Evolutionary conservation across 1,140 invertebrate genomes (phyloP).

Genomic region (Eurosta solidaginis): DNA sequence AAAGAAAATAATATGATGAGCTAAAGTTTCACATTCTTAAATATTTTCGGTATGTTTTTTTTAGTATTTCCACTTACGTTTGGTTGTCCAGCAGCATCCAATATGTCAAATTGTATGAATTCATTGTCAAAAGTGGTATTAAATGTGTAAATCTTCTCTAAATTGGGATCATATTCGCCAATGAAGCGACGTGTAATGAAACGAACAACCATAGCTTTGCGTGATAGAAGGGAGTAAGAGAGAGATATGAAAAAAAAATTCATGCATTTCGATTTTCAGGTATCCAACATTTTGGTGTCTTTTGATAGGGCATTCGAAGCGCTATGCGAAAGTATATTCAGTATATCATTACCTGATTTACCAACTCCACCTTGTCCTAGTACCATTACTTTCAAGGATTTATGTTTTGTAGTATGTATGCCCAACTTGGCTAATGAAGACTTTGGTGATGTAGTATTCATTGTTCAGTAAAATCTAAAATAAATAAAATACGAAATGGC

Average conservation of each 20-base stretch:
- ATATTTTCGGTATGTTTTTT: slow-evolving; percentile 36
- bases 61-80: too few relatives aligned
- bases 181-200: slow-evolving; percentile 82
- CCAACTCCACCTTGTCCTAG: slow-evolving; percentile 78
- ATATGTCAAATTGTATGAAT: slow-evolving; percentile 75
- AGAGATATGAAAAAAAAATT: background rate
- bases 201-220: slow-evolving; percentile 76
- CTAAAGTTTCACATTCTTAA: background rate
- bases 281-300: background rate
- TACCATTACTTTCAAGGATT: slow-evolving; percentile 74
- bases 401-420: slow-evolving; percentile 64
- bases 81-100: slow-evolving; percentile 78
- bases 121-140: slow-evolving; percentile 78
- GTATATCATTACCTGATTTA: slow-evolving; percentile 70
- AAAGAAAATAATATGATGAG: background rate
- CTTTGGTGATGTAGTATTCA: slow-evolving; percentile 67
- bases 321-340: too few relatives aligned
- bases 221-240: slow-evolving; percentile 42
- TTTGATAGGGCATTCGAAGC: too few relatives aligned
- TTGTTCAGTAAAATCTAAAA: slow-evolving; percentile 37
- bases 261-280: too few relatives aligned
- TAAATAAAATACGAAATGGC: background rate
- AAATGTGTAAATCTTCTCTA: slow-evolving; percentile 79
- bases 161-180: slow-evolving; percentile 79
- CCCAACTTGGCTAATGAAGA: slow-evolving; percentile 68